These are phyloP conservation scores for Numenius arquata DNA, from an alignment of 2,113 vertebrate genomes.

Conservation along the genomic window DNA sequence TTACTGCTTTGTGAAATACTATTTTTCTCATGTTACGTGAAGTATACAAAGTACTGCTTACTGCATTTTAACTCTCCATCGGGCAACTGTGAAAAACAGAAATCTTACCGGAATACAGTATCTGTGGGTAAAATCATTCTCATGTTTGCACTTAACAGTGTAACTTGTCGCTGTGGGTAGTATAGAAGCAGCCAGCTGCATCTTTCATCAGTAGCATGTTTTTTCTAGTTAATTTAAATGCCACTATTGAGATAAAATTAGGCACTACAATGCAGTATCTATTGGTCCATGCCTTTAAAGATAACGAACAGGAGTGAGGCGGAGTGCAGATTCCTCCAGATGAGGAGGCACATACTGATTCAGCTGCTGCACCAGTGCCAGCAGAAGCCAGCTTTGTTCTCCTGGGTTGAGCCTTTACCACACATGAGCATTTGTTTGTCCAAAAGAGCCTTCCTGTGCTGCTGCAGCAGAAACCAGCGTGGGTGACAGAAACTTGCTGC, in stretches of 20 bases:
- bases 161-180: background rate
- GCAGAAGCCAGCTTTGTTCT: background rate
- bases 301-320: background rate
- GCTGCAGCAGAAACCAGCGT: background rate
- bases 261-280: background rate
- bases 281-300: background rate
- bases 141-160: background rate
- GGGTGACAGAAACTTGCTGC: background rate
- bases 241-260: background rate
- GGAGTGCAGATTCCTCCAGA: background rate
- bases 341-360: background rate
- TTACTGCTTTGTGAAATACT: background rate
- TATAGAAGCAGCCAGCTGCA: background rate
- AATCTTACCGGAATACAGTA: conserved; percentile 17
- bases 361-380: background rate
- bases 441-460: background rate
- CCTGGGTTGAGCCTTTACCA: no score
- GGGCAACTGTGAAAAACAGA: conserved; percentile 23
- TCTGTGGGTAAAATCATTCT: background rate
- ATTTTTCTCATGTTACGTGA: background rate
- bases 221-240: background rate
- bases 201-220: background rate
- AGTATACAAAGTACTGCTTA: background rate
- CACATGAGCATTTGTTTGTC: background rate
- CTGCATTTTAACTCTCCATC: background rate